Percentiles rank a stretch among this genome's conserved stretches.
These are phyloP conservation scores for Ormyrus nitidulus DNA, from an alignment of 2,888 invertebrate genomes.

Conservation along the genomic window DNA sequence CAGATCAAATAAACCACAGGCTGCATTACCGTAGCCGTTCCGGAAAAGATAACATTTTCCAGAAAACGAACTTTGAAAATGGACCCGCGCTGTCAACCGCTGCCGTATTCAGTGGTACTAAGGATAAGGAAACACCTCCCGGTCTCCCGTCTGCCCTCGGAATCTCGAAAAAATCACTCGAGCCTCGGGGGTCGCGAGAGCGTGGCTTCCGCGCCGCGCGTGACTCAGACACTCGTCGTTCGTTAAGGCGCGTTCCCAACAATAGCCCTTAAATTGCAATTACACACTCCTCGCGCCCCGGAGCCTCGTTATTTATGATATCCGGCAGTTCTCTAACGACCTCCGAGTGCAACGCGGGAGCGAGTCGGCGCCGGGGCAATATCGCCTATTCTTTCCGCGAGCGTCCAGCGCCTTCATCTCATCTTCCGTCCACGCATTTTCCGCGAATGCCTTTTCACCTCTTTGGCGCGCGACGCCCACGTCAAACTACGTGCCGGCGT, in stretches of 20 bases:
- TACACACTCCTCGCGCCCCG: neutral
- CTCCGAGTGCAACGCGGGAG: neutral
- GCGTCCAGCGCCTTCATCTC: neutral
- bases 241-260: neutral
- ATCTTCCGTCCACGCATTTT: slow-evolving; percentile 28
- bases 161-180: no score
- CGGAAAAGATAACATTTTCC: no score
- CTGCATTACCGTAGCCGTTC: no score
- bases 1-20: no score
- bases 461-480: slow-evolving; percentile 33
- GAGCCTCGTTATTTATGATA: slow-evolving; percentile 21
- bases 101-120: no score
- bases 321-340: slow-evolving; percentile 8
- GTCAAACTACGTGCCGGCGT: slow-evolving; percentile 39
- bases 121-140: no score
- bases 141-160: no score
- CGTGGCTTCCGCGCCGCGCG: no score
- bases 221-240: no score
- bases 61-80: no score
- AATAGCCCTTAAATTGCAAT: slow-evolving; percentile 14
- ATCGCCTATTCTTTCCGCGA: slow-evolving; percentile 36
- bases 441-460: slow-evolving; percentile 27
- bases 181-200: no score
- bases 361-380: neutral
- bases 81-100: no score